These are phyloP conservation scores for Scrobipalpa costella DNA, from an alignment of 2,888 invertebrate genomes.

Conservation along the genomic window DNA sequence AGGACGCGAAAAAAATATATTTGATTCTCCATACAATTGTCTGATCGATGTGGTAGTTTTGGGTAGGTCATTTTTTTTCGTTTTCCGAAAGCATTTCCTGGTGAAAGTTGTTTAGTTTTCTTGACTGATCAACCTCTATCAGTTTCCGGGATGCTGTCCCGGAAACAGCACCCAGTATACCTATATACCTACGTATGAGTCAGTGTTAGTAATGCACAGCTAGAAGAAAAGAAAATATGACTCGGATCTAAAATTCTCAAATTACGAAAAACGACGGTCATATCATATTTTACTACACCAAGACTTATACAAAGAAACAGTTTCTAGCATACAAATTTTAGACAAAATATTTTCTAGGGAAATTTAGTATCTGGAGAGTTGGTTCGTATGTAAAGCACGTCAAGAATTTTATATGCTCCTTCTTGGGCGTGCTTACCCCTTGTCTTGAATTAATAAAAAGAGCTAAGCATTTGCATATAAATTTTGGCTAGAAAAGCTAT, in stretches of 20 bases:
- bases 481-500: neutral
- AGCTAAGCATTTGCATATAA: neutral
- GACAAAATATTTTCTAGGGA: neutral
- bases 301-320: neutral
- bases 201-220: neutral
- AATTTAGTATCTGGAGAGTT: neutral
- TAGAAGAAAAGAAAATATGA: neutral
- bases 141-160: too few relatives aligned
- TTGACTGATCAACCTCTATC: too few relatives aligned
- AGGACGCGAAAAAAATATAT: too few relatives aligned
- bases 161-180: too few relatives aligned
- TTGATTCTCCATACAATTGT: too few relatives aligned
- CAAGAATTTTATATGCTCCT: neutral
- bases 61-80: too few relatives aligned
- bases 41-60: too few relatives aligned
- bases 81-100: too few relatives aligned
- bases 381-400: constrained; percentile 4
- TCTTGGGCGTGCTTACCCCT: neutral
- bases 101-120: too few relatives aligned
- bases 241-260: neutral
- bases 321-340: neutral
- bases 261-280: neutral
- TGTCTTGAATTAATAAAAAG: neutral
- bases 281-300: neutral
- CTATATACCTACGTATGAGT: too few relatives aligned